Evolutionary conservation across 2,797 vertebrate genomes (phyloP), one percentile per base, ranked within the genome.

Genomic region (Enteromius mattozi): DNA sequence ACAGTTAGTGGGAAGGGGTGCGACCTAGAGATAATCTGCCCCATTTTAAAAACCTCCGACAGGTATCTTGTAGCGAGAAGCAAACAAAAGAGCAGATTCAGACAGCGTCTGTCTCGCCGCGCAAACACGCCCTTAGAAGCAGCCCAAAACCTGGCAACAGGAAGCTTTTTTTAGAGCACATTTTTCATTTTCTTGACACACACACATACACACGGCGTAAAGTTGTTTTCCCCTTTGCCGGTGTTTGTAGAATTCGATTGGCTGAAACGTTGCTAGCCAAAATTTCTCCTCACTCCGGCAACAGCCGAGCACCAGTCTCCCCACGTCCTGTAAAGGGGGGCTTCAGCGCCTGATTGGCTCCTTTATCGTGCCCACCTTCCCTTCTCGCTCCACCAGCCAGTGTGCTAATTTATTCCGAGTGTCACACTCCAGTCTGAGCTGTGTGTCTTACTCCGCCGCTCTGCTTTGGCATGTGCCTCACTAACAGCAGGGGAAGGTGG

Each of bases 191-290:
- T 89, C 82, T 88, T 86, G 86, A 86, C 84, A 79, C 77, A 47
- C 30, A 71, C 42, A 72, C 42, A 72, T 6, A 47, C 42, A 24
- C 77, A 91, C 91, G 92, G 92, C 90, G 92, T 91, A 91, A 94
- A 94, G 92, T 94, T 95, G 94, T 95, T 95, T 95, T 93, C 93
- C 91, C 93, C 89, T 87, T 79, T 66, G 83, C 88, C 82, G 83
- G 78, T 89, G 90, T 92, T 91, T 89, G 91, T 89, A 91, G 91
- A 90, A 92, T 92, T 89, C 92, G 94, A 95, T 95, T 95, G 94
- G 95, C 86, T 47, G 89, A 87, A 80, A 92, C 88, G 94, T 95
- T 95, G 95, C 95, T 94, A 95, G 89, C 92, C 94, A 88, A 92
- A 92, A 90, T 90, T 78, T 89, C 86, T 80, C 87, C 88, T 88